Evolutionary conservation across 2,113 vertebrate genomes (phyloP).

Genomic region (Zosterops pallidus): DNA sequence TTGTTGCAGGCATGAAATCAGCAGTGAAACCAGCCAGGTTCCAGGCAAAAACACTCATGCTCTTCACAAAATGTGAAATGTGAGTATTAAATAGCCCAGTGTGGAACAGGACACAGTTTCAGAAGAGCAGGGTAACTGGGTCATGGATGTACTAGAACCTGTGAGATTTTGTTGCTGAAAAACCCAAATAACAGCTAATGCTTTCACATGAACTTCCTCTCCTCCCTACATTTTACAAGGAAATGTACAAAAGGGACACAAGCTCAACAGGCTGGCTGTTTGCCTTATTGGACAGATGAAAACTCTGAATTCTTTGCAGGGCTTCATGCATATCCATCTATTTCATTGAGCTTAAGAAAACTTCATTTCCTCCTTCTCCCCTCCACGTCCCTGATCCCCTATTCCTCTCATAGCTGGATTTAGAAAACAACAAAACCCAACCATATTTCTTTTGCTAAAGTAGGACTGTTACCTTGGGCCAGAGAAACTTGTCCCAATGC

Average conservation of each 20-base stretch:
- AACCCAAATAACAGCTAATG: not conserved
- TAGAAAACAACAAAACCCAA: not conserved
- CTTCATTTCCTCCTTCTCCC: not conserved
- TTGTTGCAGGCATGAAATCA: slow-evolving; percentile 9
- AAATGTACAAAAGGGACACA: not conserved
- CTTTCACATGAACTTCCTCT: not conserved
- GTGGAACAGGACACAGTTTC: not conserved
- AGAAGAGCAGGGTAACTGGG: not conserved
- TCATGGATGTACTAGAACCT: not conserved
- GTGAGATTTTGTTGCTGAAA: not conserved
- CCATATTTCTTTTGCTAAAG: not conserved
- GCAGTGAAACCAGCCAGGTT: not conserved
- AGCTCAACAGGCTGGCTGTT: not conserved
- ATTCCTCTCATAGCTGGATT: not conserved
- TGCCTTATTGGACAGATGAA: not conserved
- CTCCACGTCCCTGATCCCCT: not conserved
- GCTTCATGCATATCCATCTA: not conserved
- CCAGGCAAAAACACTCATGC: not conserved
- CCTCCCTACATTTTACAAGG: fast-evolving
- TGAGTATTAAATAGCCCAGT: not conserved
- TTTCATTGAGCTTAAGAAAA: not conserved
- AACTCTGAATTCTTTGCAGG: not conserved
- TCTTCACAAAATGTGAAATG: not conserved
- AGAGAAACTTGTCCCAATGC: not conserved
- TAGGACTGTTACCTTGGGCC: not conserved